Conservation (phyloP, 2,113 vertebrate genomes). For the Pelobates fuscus region DNA sequence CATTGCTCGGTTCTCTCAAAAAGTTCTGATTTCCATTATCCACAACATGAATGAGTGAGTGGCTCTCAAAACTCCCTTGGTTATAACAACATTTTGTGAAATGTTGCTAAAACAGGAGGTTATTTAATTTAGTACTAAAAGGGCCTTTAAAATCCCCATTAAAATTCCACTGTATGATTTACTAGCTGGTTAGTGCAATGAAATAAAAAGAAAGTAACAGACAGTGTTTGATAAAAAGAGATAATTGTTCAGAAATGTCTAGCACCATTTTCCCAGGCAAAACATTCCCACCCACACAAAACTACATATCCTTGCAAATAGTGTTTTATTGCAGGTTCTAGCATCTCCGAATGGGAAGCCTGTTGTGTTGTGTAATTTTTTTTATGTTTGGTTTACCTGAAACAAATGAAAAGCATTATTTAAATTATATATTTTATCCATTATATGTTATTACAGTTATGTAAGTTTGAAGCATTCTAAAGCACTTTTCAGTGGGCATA, state of each 20-base stretch:
- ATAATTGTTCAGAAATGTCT: slow-evolving; percentile 41
- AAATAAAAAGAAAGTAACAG: slow-evolving; percentile 21
- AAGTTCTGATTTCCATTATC: too few relatives aligned
- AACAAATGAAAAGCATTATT: too few relatives aligned
- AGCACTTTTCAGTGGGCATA: too few relatives aligned
- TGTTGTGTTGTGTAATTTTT: slow-evolving; percentile 6
- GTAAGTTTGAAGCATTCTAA: too few relatives aligned
- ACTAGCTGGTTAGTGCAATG: slow-evolving; percentile 28
- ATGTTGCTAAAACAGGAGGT: slow-evolving; percentile 19
- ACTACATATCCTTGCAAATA: slow-evolving; percentile 28
- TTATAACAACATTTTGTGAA: neutral
- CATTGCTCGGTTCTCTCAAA: too few relatives aligned
- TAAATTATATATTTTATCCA: too few relatives aligned
- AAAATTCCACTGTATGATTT: slow-evolving; percentile 35
- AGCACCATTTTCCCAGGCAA: slow-evolving; percentile 20
- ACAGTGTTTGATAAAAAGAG: slow-evolving; percentile 38
- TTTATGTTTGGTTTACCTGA: slow-evolving; percentile 16
- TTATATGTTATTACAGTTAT: too few relatives aligned
- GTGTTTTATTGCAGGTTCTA: slow-evolving; percentile 25
- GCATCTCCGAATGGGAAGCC: neutral
- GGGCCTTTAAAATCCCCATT: slow-evolving; percentile 13
- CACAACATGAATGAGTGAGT: neutral
- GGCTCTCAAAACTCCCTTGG: neutral
- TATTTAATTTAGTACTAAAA: slow-evolving; percentile 22
- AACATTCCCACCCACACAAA: slow-evolving; percentile 25